Base-by-base conservation (phyloP, 2,888 invertebrate species). In the Macaria liturata region DNA sequence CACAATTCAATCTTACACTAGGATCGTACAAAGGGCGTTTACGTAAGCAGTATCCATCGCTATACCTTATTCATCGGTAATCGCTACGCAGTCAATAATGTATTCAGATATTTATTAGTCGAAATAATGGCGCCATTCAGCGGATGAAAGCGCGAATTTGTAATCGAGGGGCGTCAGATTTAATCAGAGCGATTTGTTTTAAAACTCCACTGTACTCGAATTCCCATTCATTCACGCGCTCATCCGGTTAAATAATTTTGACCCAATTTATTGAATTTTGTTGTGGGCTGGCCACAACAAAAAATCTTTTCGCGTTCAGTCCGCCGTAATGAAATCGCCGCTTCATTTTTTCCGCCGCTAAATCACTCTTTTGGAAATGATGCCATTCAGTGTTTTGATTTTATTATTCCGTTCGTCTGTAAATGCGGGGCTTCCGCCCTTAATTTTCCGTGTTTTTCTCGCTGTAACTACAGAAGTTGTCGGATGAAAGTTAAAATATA, bases 201-300 rank as follows among this genome's bases (percentile, higher is more conserved):
- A 62, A 57, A 65, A 49, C 58, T 43, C 56, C 46, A 39, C 55
- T 52, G 44, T 44, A 53, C 47, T 48, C 55, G 45, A 54, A 48
- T 58, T 64, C 58, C 47, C 60, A 61, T 65, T 64, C 62, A 58
- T 55, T 62, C 58, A 56, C 32, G 64, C 65, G 50, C 61, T 69
- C 67, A 62, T 67, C 62, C 64, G 62, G 61, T 67, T 60, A 64
- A 70, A 73, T 69, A 60, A 72, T 69, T 71, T 66, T 59, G 51
- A 57, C 64, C 55, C 65, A 66, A 68, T 73, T 72, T 68, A 69
- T 68, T 65, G 56, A 69, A 68, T 64, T 67, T 62, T 68, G 59
- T 65, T 57, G 57, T 50, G 51, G 49, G 47, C 55, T 56, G 58
- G 62, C 49, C 63, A 64, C 67, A 66, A 67, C 64, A 61, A 65